Evolutionary conservation across 2,888 invertebrate species (phyloP), one percentile per base, ranked within the genome.

Genomic region (Drosophila mulleri): DNA sequence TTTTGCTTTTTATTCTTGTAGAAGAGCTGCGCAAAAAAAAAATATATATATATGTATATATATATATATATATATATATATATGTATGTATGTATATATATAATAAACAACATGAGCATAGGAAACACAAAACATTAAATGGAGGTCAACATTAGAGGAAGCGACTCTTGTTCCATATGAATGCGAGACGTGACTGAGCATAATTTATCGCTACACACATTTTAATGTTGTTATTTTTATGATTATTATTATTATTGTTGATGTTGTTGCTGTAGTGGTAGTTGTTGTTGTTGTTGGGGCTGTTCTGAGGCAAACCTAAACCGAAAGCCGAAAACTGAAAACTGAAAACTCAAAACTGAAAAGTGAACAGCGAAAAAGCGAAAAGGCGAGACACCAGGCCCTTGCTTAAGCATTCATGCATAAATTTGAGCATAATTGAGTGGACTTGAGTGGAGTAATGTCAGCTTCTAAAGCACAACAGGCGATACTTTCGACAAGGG

Each of bases 391-490:
- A 54, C 29, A 35, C 54, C 42, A 39, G 45, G 64, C 12, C 56
- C 48, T 60, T 64, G 61, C 48, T 32, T 57, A 66, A 58, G 67
- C 70, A 53, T 78, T 78, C 59, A 78, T 70, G 75, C 75, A 79
- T 78, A 78, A 67, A 67, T 78, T 79, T 79, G 42, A 65, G 48
- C 70, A 79, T 79, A 79, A 75, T 79, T 79, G 60, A 58, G 47
- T 63, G 59, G 56, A 61, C 59, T 63, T 60, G 26, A 76, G n/a
- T n/a, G n/a, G n/a, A 44, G 71, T 62, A 60, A 50, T 61, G 68
- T 45, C 54, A 64, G 54, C 59, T 68, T 37, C 45, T 50, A 63
- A 75, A 45, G 45, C 56, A 69, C 32, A 68, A 68, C 62, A 63
- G 68, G 61, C 54, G 61, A 75, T 62, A 75, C 76, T 50, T 59